Evolutionary conservation across 2,113 vertebrate genomes (phyloP).

Genomic region (Festucalex cinctus): DNA sequence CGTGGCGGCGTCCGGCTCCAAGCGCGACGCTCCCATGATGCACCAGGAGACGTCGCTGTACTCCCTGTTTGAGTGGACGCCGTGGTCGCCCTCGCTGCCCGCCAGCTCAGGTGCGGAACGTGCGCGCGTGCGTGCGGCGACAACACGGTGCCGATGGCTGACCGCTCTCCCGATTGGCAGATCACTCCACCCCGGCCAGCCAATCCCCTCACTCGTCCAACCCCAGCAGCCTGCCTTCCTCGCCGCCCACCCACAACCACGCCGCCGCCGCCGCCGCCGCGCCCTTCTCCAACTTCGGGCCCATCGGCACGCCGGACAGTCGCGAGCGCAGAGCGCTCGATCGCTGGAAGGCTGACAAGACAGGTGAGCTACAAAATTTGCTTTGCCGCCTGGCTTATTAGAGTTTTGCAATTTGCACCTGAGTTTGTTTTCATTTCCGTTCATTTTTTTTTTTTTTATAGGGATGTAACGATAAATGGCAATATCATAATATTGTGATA

Average conservation of each 20-base stretch:
- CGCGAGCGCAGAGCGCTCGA: conserved; percentile 86
- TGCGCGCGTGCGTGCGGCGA: not conserved
- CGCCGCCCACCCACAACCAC: conserved; percentile 95
- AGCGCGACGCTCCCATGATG: conserved; percentile 79
- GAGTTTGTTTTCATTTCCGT: too few relatives aligned
- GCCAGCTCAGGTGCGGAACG: conserved; percentile 87
- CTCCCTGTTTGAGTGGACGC: conserved; percentile 94
- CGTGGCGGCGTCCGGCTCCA: conserved; percentile 79
- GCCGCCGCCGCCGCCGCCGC: conserved; percentile 60
- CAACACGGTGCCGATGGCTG: not conserved
- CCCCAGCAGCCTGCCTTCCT: conserved; percentile 96
- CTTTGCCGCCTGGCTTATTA: too few relatives aligned
- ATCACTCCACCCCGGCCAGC: conserved; percentile 98
- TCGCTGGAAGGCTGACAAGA: conserved; percentile 95
- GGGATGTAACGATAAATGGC: too few relatives aligned
- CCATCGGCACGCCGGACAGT: conserved; percentile 93
- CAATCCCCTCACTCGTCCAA: conserved; percentile 99
- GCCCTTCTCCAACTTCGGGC: conserved; percentile 94
- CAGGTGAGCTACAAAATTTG: conserved; percentile 73
- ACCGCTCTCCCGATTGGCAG: conserved; percentile 58
- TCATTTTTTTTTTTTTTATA: too few relatives aligned
- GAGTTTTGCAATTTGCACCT: too few relatives aligned
- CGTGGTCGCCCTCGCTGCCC: conserved; percentile 95
- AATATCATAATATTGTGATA: too few relatives aligned
- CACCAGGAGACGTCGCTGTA: conserved; percentile 95